Base-by-base conservation (phyloP, 2,797 vertebrate genomes). In the Lophius americanus region DNA sequence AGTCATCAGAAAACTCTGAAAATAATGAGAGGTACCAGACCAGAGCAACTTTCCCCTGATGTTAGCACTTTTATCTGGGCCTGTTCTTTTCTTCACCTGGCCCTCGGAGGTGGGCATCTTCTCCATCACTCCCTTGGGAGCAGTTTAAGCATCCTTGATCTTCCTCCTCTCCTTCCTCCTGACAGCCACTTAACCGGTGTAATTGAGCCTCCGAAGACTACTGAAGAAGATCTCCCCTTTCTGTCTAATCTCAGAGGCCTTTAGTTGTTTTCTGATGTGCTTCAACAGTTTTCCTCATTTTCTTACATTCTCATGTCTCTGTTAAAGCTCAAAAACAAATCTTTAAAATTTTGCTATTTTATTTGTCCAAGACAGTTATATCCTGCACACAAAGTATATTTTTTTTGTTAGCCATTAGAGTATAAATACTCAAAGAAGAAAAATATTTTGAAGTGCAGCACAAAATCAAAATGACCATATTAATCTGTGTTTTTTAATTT, bases 171-270 rank as follows among this genome's bases (percentile, higher is more conserved):
- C 64, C 39, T 53, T 67, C 51, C 3, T 68, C 33, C 66, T 4
- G 2, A 79, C 37, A 82, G 86, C 83, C 87, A 87, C 79, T 89
- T 89, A 86, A 86, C 74, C 70, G 11, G 69, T 38, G 23, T 89
- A 90, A 91, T 89, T 89, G 84, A 85, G 79, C 78, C 88, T 76
- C 83, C 2, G 60, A 76, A 83, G 89, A 78, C 55, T 5, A 43
- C 67, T 85, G 74, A 76, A 76, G 76, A 37, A 78, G 70, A 70
- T 77, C 51, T 46, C 71, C 51, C 60, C 36, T 53, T 54, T 81
- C 75, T 33, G 56, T 80, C 78, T 83, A 43, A 50, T 60, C 76
- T 60, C 62, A 75, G 57, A 36, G 68, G 33, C 51, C 64, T 83
- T 72, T 76, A 67, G 73, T 71, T 72, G 64, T 54, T 62, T 57